A percentile compares a stretch with the other conserved stretches of the same genome.
phyloP scores from a whole-genome alignment of 1,140 invertebrate species.

The Solen grandis region DNA sequence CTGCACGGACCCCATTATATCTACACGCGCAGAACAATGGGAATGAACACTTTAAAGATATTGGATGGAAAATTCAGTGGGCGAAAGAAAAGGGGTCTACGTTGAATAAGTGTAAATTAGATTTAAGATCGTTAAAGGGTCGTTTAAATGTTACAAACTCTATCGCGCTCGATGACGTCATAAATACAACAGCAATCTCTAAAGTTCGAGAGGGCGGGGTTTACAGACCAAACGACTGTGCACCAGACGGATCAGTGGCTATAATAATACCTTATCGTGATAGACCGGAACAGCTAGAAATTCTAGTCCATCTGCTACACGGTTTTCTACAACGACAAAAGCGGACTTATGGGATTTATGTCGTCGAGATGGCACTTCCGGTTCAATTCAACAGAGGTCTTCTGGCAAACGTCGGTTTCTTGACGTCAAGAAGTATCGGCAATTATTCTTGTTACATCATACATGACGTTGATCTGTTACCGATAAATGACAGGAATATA shows the following conservation, averaged over 20 bases:
- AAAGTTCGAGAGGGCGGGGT: not conserved
- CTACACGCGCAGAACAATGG: not conserved
- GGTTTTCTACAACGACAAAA: conserved; percentile 8
- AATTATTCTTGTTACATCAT: conserved; percentile 92
- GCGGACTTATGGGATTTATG: conserved; percentile 34
- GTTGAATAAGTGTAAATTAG: not conserved
- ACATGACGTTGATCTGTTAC: conserved; percentile 94
- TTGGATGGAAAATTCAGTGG: not conserved
- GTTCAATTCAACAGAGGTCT: conserved; percentile 92
- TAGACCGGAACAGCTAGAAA: conserved; percentile 2
- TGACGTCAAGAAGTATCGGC: conserved; percentile 87
- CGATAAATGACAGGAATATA: conserved; percentile 55
- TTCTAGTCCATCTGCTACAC: conserved; percentile 16
- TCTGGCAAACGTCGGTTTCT: conserved; percentile 96
- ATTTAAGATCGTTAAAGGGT: not conserved
- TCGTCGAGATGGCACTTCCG: conserved; percentile 27
- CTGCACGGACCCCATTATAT: not conserved
- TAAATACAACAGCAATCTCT: not conserved
- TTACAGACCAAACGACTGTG: conserved; percentile 5
- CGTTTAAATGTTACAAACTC: not conserved
- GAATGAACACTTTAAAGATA: not conserved
- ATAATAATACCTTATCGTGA: conserved; percentile 40
- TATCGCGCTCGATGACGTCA: conserved; percentile 12
- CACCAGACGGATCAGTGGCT: not conserved
- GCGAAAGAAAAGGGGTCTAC: not conserved